Conservation (phyloP, 2,797 vertebrate species). For the Eospalax fontanierii region DNA sequence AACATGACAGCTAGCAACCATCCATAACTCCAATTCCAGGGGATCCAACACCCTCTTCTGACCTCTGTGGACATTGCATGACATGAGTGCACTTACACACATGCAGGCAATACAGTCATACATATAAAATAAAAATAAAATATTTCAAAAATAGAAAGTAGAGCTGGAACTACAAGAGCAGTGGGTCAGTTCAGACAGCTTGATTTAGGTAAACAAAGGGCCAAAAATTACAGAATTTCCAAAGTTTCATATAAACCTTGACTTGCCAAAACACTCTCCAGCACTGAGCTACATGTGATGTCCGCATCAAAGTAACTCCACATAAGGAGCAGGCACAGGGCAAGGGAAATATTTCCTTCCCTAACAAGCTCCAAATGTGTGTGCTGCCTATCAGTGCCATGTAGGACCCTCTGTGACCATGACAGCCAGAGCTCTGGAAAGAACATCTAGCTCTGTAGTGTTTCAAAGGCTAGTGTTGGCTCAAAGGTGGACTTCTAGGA, state of each 20-base stretch:
- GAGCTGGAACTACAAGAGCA: not conserved
- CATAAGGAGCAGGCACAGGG: not conserved
- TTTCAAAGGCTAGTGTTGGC: conserved; percentile 20
- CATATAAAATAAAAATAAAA: no score
- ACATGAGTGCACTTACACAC: no score
- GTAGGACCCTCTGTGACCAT: not conserved
- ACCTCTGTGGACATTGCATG: no score
- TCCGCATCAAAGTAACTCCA: not conserved
- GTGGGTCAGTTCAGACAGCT: not conserved
- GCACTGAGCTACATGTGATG: not conserved
- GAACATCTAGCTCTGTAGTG: not conserved
- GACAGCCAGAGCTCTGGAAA: conserved; percentile 20
- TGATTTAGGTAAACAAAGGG: not conserved
- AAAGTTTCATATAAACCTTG: not conserved
- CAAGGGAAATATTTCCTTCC: not conserved
- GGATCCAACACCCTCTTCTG: no score
- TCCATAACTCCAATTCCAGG: no score
- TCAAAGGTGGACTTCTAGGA: conserved; percentile 12
- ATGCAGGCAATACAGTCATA: no score
- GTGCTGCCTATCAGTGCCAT: conserved; percentile 10
- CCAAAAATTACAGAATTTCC: conserved; percentile 49
- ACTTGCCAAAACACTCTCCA: conserved; percentile 17
- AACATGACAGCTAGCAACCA: no score
- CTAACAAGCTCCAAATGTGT: not conserved
- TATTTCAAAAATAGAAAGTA: no score